Evolutionary conservation across 2,888 invertebrate species (phyloP).

Genomic region (Rhingia campestris): DNA sequence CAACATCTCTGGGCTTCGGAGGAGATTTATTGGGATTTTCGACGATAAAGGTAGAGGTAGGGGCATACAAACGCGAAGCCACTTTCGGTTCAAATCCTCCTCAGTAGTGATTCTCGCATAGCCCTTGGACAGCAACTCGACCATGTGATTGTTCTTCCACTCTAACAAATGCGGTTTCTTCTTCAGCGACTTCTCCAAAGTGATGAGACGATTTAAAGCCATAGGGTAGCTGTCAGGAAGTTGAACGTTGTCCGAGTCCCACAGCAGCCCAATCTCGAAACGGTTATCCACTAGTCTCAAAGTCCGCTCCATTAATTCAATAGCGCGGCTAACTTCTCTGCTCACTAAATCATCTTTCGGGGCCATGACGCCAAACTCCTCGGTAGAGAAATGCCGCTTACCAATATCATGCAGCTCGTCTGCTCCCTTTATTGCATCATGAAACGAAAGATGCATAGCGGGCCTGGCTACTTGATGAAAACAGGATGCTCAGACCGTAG

Average conservation of each 20-base stretch:
- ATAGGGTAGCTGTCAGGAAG: too few relatives aligned
- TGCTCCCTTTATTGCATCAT: slow-evolving; percentile 27
- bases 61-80: slow-evolving; percentile 74
- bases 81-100: slow-evolving; percentile 21
- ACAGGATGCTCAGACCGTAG: not conserved
- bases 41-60: slow-evolving; percentile 71
- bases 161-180: too few relatives aligned
- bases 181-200: too few relatives aligned
- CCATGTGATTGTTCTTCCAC: too few relatives aligned
- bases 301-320: slow-evolving; percentile 31
- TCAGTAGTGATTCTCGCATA: slow-evolving; percentile 38
- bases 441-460: slow-evolving; percentile 12
- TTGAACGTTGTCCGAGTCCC: slow-evolving; percentile 19
- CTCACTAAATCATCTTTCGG: slow-evolving; percentile 22
- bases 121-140: too few relatives aligned
- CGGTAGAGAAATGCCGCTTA: slow-evolving; percentile 14
- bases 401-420: slow-evolving; percentile 29
- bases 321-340: slow-evolving; percentile 20
- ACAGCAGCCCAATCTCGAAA: slow-evolving; percentile 32
- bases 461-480: slow-evolving; percentile 5
- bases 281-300: slow-evolving; percentile 8
- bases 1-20: slow-evolving; percentile 49
- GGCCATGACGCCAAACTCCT: too few relatives aligned
- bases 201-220: too few relatives aligned
- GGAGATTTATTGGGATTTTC: slow-evolving; percentile 49